Evolutionary conservation across 1,140 invertebrate species (phyloP).

Genomic region (Brachionus rotundiformis): DNA sequence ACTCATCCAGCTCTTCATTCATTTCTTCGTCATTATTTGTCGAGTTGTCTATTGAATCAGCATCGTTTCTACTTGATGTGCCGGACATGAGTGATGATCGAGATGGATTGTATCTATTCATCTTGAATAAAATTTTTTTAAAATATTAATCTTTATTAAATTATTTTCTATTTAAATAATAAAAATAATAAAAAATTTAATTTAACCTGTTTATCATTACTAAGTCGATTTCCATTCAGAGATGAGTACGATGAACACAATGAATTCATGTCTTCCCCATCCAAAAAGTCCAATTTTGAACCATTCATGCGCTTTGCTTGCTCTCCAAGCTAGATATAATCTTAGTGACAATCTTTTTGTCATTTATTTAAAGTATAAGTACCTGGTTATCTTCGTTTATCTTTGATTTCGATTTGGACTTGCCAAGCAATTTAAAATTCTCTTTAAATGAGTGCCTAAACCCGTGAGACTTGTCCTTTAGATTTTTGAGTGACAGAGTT

Average conservation of each 20-base stretch:
- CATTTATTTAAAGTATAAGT: too few relatives aligned
- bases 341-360: too few relatives aligned
- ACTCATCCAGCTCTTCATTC: constrained; percentile 20
- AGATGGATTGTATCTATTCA: constrained; percentile 29
- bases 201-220: background rate
- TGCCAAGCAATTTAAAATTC: constrained; percentile 18
- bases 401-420: constrained; percentile 30
- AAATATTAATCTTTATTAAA: background rate
- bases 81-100: constrained; percentile 19
- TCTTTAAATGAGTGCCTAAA: constrained; percentile 43
- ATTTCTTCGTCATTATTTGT: constrained; percentile 17
- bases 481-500: constrained; percentile 27
- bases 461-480: constrained; percentile 26
- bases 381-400: constrained; percentile 44
- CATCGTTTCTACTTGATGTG: constrained; percentile 28
- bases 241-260: constrained; percentile 42
- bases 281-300: constrained; percentile 49
- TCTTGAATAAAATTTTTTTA: background rate
- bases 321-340: constrained; percentile 15
- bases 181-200: background rate
- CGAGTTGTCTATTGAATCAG: constrained; percentile 22
- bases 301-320: constrained; percentile 41
- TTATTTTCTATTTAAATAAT: too few relatives aligned
- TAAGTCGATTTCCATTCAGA: constrained; percentile 19
- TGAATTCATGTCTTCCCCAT: constrained; percentile 43